phyloP scores from a whole-genome alignment of 2,888 invertebrate species.

The Gnatocerus cornutus region DNA sequence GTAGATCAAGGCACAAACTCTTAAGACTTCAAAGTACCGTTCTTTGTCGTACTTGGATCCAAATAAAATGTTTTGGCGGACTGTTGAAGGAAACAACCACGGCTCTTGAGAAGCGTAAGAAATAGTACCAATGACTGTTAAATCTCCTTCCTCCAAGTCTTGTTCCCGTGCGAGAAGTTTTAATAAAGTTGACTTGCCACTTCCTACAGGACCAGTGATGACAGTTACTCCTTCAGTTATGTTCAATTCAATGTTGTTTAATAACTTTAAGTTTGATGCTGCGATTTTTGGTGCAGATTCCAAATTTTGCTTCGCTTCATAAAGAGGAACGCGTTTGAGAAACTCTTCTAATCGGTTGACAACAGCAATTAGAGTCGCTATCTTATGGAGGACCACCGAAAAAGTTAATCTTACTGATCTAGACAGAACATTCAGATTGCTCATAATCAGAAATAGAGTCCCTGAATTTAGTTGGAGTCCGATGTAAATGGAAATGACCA shows the following conservation, averaged over 20 bases:
- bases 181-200: neutral
- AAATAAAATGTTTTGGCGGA: constrained; percentile 10
- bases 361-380: neutral
- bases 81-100: constrained; percentile 23
- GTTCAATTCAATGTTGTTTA: neutral
- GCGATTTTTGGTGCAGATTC: neutral
- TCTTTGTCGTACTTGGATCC: too few relatives aligned
- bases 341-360: neutral
- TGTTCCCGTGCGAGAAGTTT: too few relatives aligned
- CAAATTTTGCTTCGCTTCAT: neutral
- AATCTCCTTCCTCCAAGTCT: too few relatives aligned
- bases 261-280: neutral
- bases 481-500: neutral
- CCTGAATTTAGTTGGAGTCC: neutral
- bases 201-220: neutral
- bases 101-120: constrained; percentile 30
- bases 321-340: neutral
- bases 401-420: neutral
- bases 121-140: neutral
- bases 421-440: neutral
- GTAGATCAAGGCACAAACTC: too few relatives aligned
- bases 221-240: neutral
- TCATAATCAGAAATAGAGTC: neutral
- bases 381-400: neutral
- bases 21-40: too few relatives aligned